A percentile compares a stretch with the other conserved stretches of the same genome.
Conservation (phyloP, 2,797 vertebrate species). For the Mastacembelus armatus region DNA sequence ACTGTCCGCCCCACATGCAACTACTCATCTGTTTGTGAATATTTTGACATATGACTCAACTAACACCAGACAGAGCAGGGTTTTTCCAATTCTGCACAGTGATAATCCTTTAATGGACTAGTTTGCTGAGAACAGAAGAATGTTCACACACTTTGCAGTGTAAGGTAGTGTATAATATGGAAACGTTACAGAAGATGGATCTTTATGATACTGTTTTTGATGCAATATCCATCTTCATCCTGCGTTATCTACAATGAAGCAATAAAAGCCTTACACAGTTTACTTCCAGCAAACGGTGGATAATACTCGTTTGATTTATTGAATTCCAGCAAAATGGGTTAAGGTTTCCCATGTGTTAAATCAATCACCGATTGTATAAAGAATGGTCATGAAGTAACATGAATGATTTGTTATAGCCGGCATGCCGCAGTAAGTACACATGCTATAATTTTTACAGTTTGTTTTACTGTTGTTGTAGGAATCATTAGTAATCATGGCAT, state of each 20-base stretch:
- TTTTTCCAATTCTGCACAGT: conserved; percentile 63
- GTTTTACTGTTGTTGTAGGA: too few species aligned
- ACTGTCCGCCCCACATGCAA: conserved; percentile 24
- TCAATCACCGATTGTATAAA: too few species aligned
- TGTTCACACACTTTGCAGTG: conserved; percentile 51
- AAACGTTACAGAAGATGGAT: conserved; percentile 41
- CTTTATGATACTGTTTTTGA: conserved; percentile 17
- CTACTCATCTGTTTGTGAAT: conserved; percentile 42
- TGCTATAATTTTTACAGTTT: too few species aligned
- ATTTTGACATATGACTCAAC: conserved; percentile 52
- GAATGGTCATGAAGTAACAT: too few species aligned
- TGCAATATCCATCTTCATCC: conserved; percentile 47
- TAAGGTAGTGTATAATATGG: conserved; percentile 34
- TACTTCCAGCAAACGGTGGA: conserved; percentile 18
- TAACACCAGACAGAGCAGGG: conserved; percentile 33
- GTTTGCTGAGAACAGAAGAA: conserved; percentile 54
- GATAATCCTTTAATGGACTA: conserved; percentile 80
- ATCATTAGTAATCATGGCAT: too few species aligned
- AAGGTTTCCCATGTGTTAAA: conserved; percentile 13
- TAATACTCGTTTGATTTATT: conserved; percentile 45
- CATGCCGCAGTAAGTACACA: too few species aligned
- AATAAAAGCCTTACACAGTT: conserved; percentile 38
- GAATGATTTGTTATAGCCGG: too few species aligned
- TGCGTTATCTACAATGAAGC: conserved; percentile 31
- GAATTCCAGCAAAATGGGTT: conserved; percentile 13